Conservation (phyloP, 2,113 vertebrate species). For the Arothron firmamentum region DNA sequence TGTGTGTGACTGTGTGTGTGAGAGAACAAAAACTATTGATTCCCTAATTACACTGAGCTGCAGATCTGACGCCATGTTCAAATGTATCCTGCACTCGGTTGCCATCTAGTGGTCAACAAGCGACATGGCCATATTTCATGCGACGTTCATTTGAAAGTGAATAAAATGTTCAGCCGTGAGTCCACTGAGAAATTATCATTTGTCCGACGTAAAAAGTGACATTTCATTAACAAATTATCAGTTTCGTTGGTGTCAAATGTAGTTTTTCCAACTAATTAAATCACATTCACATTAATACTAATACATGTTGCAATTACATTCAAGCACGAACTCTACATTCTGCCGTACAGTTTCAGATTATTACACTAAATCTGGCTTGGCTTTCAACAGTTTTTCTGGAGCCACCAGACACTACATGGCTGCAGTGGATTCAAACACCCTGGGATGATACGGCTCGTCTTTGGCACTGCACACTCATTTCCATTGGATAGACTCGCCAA, state of each 20-base stretch:
- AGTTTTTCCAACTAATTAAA: background rate
- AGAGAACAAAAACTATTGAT: conserved; percentile 18
- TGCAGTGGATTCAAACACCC: conserved; percentile 41
- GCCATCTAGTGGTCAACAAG: conserved; percentile 57
- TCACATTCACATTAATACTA: background rate
- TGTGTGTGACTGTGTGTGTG: background rate
- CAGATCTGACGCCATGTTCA: conserved; percentile 48
- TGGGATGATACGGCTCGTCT: conserved; percentile 48
- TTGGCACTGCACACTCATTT: conserved; percentile 55
- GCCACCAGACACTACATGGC: conserved; percentile 11
- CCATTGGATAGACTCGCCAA: conserved; percentile 53
- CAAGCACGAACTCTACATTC: conserved; percentile 1
- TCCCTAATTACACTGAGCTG: conserved; percentile 48
- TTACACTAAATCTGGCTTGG: background rate
- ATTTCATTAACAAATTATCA: background rate
- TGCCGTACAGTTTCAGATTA: background rate
- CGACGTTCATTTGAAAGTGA: background rate
- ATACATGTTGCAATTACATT: conserved; percentile 4
- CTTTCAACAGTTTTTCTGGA: background rate
- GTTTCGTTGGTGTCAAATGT: background rate
- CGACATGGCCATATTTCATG: conserved; percentile 20
- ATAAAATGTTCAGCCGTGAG: conserved; percentile 2
- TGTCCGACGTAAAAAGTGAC: too few relatives aligned
- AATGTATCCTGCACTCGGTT: conserved; percentile 52
- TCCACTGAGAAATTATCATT: background rate